Evolutionary conservation across 2,888 invertebrate genomes (phyloP), one percentile per base, ranked within the genome.

Genomic region (Oxycera nigricornis): DNA sequence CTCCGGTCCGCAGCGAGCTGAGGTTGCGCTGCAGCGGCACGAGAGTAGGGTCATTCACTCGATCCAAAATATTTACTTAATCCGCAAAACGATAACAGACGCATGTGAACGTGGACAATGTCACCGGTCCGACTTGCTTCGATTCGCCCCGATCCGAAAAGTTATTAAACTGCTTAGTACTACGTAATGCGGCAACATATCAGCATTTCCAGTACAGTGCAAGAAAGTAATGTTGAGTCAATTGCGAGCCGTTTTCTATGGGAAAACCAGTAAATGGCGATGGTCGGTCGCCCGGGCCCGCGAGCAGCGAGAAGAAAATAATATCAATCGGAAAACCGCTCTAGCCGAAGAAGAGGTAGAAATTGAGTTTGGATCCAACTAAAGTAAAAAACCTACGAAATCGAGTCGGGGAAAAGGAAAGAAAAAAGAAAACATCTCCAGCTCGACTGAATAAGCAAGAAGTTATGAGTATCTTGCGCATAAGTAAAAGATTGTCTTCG

Each of bases 381-480:
- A 14, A 41, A 59, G 68, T 50, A 50, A 68, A 68, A 68, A 68
- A 50, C 17, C 28, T 50, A 28, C 30, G 28, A 52, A 68, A 50
- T 30, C 28, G 30, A 50, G 50, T 20, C 9, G 20, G 17, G 46
- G 46, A 17, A 46, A 46, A 68, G 39, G 52, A 55, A 72, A n/a
- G 30, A 57, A 57, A 20, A 72, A 72, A 17, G 31, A 59, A 72
- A 72, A 39, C 17, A 59, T 59, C 72, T 50, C n/a, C n/a, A 72
- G 72, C 57, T 59, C 39, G 59, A 72, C 57, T 39, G 70, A 70
- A 70, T 70, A 70, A 70, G 70, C 70, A 70, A 70, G 70, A 70
- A 70, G 70, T 70, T 75, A 73, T 77, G 77, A 78, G 76, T 76
- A 77, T 77, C 39, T 30, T 61, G 57, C 35, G 61, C 41, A 72